Evolutionary conservation across 2,113 vertebrate species (phyloP).

Genomic region (Daphoenositta chrysoptera): DNA sequence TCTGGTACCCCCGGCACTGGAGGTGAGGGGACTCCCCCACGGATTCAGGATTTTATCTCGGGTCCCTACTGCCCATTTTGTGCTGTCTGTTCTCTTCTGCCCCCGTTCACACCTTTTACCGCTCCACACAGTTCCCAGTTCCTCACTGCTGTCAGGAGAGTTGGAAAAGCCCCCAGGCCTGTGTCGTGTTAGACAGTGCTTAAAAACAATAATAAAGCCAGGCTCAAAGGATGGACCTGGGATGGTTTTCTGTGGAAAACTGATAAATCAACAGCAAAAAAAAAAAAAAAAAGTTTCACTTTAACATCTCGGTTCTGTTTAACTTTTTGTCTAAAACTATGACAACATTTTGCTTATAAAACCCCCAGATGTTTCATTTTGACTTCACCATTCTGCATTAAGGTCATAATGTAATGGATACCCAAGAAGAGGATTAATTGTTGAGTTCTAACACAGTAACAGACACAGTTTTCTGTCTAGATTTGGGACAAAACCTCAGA

Average conservation of each 20-base stretch:
- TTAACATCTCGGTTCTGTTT: background rate
- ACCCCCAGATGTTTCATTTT: background rate
- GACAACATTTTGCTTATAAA: background rate
- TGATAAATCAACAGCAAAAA: background rate
- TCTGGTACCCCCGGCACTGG: accelerated
- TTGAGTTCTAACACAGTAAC: background rate
- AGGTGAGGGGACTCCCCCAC: background rate
- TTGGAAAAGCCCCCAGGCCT: background rate
- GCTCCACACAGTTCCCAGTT: background rate
- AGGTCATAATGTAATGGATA: background rate
- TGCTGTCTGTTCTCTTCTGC: background rate
- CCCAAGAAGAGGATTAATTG: background rate
- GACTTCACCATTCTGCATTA: background rate
- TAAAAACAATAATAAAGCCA: background rate
- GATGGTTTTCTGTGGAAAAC: background rate
- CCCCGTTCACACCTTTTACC: background rate
- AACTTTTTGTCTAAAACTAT: background rate
- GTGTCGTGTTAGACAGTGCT: background rate
- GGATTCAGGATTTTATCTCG: accelerated
- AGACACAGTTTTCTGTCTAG: background rate
- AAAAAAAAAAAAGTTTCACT: background rate
- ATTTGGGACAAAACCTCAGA: conserved; percentile 32
- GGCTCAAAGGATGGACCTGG: background rate
- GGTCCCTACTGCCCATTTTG: accelerated
- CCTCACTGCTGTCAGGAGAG: background rate